These are phyloP conservation scores for Heliopora coerulea DNA, from an alignment of 92 coral and sea anemone species.

Conservation along the genomic window DNA sequence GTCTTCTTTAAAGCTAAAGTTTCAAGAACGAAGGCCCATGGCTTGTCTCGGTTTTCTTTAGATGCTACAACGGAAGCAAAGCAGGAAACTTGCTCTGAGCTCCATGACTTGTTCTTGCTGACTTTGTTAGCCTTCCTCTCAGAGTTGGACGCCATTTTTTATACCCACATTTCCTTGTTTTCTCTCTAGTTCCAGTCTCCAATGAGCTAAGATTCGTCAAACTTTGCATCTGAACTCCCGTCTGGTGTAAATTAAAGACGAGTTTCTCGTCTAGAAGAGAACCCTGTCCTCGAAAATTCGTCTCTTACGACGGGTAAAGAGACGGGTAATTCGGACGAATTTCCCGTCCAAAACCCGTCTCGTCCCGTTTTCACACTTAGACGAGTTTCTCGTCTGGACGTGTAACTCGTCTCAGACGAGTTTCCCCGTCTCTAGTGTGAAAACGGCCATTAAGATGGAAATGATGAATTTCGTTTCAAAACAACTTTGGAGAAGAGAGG, in stretches of 20 bases:
- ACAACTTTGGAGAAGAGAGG: too few relatives aligned
- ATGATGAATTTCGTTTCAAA: too few relatives aligned
- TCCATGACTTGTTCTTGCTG: neutral
- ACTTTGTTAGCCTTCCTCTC: neutral
- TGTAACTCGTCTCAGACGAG: neutral
- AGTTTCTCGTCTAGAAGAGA: neutral
- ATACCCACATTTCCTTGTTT: too few relatives aligned
- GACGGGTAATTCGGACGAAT: neutral
- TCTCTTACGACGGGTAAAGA: neutral
- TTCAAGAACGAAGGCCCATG: slow-evolving; percentile 46
- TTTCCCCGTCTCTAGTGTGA: neutral
- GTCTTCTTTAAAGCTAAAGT: slow-evolving; percentile 41
- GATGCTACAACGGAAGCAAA: neutral
- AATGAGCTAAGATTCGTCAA: neutral
- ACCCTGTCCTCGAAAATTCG: neutral
- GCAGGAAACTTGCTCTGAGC: neutral
- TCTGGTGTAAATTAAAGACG: neutral
- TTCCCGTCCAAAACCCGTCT: neutral
- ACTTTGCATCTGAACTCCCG: neutral
- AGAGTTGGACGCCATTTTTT: too few relatives aligned
- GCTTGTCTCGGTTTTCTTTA: slow-evolving; percentile 5
- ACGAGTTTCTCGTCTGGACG: neutral
- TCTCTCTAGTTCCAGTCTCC: neutral
- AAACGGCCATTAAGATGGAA: neutral
- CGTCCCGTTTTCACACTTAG: neutral